Evolutionary conservation across 2,113 vertebrate genomes (phyloP), one percentile per base, ranked within the genome.

Genomic region (Lepisosteus oculatus): DNA sequence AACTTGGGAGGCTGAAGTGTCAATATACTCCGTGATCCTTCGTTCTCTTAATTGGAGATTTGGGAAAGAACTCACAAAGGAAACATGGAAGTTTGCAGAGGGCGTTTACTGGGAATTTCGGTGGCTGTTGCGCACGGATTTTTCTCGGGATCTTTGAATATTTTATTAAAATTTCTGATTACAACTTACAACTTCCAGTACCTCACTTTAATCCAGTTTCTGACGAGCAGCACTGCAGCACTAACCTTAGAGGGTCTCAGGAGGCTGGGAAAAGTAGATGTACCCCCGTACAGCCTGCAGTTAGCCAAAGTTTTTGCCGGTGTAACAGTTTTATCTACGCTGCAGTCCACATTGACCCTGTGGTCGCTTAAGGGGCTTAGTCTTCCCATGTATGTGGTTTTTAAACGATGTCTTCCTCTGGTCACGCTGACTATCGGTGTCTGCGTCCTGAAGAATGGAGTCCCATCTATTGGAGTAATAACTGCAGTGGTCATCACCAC

Each of bases 301-400:
- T 90, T 98, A 69, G 93, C 90, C 77, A 94, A 95, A 86, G 92
- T 93, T 83, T 99, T 98, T 72, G 93, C 88, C 0, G 86, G 91
- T 13, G 94, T 98, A 74, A 92, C 94, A 0, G 78, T 94, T 76
- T 90, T 99, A 15, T 93, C 96, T 85, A 97, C 95, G 6, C 90
- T 99, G 79, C 97, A 99, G 91, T 96, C 96, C 86, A 95, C 93
- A 0, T 91, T 99, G 47, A 98, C 97, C 0, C 94, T 99, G 8
- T 97, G 96, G 95, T 95, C 97, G 0, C 92, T 99, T 70, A 90
- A 92, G 3, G 95, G 96, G 11, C 95, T 99, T 88, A 98, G 96
- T 77, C 91, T 99, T 12, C 97, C 97, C 78, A 98, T 98, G 95
- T 99, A 98, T 76, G 97, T 98, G 41, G 95, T 98, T 65, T 98